These are phyloP conservation scores for Varanus salvator DNA, from an alignment of 2,113 vertebrate genomes.

Conservation along the genomic window DNA sequence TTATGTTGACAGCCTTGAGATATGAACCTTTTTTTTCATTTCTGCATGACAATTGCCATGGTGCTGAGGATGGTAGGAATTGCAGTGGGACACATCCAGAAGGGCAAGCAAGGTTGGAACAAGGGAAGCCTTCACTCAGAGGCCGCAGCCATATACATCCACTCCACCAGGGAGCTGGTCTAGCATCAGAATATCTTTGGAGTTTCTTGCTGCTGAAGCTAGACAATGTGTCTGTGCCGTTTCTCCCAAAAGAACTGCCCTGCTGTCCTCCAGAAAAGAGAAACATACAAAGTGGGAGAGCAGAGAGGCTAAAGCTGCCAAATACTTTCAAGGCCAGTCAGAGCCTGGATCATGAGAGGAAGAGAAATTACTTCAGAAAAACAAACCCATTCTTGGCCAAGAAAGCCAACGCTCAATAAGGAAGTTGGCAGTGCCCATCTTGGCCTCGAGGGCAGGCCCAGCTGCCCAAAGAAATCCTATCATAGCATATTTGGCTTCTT, in stretches of 20 bases:
- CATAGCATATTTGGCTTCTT: conserved; percentile 21
- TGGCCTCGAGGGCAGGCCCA: conserved; percentile 70
- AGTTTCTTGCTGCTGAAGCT: conserved; percentile 64
- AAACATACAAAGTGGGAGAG: conserved; percentile 47
- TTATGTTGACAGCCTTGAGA: no score
- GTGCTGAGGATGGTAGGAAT: neutral
- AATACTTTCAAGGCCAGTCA: conserved; percentile 65
- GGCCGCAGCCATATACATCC: no score
- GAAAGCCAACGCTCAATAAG: conserved; percentile 66
- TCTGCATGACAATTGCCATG: no score
- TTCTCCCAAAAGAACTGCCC: conserved; percentile 57
- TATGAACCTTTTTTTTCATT: no score
- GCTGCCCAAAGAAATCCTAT: conserved; percentile 52
- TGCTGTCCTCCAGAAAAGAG: conserved; percentile 47
- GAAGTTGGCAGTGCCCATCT: conserved; percentile 74
- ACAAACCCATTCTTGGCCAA: conserved; percentile 70
- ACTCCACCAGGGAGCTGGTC: conserved; percentile 45
- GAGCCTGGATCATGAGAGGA: conserved; percentile 52
- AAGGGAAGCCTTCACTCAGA: neutral
- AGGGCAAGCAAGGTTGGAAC: neutral
- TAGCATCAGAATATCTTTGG: conserved; percentile 62
- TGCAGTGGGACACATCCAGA: neutral
- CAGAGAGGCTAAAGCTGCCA: conserved; percentile 32
- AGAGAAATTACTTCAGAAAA: conserved; percentile 66
- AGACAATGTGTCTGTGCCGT: conserved; percentile 46